These are phyloP conservation scores for Spheniscus mendiculus DNA, from an alignment of 2,113 vertebrate genomes.

Conservation along the genomic window DNA sequence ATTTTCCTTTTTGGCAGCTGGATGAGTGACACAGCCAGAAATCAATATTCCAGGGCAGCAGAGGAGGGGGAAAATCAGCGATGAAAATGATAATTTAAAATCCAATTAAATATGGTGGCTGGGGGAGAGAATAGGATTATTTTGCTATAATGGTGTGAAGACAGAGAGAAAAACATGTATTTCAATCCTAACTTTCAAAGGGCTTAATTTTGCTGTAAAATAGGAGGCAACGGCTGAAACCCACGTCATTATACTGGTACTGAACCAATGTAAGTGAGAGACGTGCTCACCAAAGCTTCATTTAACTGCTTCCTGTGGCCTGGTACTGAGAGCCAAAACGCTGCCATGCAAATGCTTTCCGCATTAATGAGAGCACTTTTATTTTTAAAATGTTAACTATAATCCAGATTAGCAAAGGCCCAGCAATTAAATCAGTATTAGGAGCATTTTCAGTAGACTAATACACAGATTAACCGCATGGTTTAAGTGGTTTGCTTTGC, in stretches of 20 bases:
- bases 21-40: neutral
- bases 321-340: rapidly evolving
- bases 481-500: slow-evolving; percentile 38
- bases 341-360: neutral
- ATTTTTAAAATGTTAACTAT: slow-evolving; percentile 25
- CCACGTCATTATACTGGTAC: neutral
- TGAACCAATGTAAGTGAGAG: neutral
- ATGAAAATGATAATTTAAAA: slow-evolving; percentile 29
- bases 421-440: slow-evolving; percentile 64
- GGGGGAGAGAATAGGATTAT: neutral
- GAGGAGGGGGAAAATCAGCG: neutral
- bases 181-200: neutral
- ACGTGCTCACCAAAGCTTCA: neutral
- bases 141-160: neutral
- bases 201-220: neutral
- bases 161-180: neutral
- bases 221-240: neutral
- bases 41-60: slow-evolving; percentile 8
- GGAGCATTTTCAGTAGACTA: slow-evolving; percentile 14
- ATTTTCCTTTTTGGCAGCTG: slow-evolving; percentile 51
- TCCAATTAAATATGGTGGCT: slow-evolving; percentile 4
- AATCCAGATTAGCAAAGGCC: slow-evolving; percentile 43
- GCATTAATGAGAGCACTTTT: neutral
- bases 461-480: neutral
- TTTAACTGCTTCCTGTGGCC: neutral